A percentile compares a stretch with the other conserved stretches of the same genome.
These are phyloP conservation scores for Drosophila leonis DNA, from an alignment of 2,888 invertebrate species.

Conservation along the genomic window DNA sequence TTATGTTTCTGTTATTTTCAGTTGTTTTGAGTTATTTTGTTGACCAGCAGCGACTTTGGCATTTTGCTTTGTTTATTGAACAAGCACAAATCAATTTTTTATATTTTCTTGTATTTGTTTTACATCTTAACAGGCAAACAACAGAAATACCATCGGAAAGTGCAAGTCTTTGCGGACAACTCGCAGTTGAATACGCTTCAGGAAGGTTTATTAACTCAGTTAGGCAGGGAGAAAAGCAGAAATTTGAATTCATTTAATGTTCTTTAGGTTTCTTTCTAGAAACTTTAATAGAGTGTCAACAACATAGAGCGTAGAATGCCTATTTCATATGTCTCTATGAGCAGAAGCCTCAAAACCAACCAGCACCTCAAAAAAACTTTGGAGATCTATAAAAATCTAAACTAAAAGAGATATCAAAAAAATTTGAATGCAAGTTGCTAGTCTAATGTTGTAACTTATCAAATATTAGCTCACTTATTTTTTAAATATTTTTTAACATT, in stretches of 20 bases:
- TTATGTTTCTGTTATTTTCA: conserved; percentile 16
- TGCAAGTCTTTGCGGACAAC: conserved; percentile 5
- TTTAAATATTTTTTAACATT: no score
- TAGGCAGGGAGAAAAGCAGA: not conserved
- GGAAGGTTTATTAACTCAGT: not conserved
- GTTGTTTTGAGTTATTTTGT: conserved; percentile 8
- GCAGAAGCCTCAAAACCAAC: no score
- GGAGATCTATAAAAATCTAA: no score
- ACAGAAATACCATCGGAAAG: conserved; percentile 11
- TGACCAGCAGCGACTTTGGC: conserved; percentile 30
- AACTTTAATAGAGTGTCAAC: no score
- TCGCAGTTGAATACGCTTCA: not conserved
- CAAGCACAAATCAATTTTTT: conserved; percentile 40
- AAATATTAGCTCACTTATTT: no score
- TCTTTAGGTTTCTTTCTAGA: not conserved
- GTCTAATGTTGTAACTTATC: no score
- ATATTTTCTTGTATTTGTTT: conserved; percentile 5
- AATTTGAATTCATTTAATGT: not conserved
- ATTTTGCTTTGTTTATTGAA: conserved; percentile 28
- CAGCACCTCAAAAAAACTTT: no score
- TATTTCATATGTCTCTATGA: not conserved
- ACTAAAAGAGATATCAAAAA: no score
- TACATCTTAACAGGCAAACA: conserved; percentile 20
- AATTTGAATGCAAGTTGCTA: no score
- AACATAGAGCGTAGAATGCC: not conserved